phyloP scores from a whole-genome alignment of 1,140 invertebrate species.

The Platyscapa corneri region DNA sequence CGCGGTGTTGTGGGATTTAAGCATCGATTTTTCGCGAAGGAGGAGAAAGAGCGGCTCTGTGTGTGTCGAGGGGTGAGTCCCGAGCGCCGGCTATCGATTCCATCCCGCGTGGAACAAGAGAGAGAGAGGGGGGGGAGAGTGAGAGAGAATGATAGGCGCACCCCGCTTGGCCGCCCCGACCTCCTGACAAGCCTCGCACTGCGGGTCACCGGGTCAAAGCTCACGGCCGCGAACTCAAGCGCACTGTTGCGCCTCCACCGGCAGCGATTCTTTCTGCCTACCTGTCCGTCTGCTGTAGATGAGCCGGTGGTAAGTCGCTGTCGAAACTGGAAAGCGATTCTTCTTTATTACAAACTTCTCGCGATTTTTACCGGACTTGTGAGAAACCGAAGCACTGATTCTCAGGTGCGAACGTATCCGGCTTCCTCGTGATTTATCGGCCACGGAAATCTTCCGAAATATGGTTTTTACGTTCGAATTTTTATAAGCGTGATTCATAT shows the following conservation, averaged over 20 bases:
- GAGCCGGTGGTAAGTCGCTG: neutral
- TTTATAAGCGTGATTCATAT: neutral
- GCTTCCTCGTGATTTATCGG: neutral
- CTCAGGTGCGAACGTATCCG: neutral
- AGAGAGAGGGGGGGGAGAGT: neutral
- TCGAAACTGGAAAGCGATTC: neutral
- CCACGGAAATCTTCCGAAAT: neutral
- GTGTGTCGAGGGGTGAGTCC: neutral
- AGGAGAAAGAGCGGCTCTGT: constrained; percentile 35
- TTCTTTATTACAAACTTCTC: neutral
- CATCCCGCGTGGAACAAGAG: constrained; percentile 61
- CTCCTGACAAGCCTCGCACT: constrained; percentile 62
- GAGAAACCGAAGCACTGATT: neutral
- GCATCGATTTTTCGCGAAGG: constrained; percentile 37
- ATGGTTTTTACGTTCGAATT: neutral
- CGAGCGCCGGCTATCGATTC: constrained; percentile 66
- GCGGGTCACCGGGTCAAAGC: constrained; percentile 72
- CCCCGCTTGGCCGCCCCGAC: constrained; percentile 44
- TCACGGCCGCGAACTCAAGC: constrained; percentile 67
- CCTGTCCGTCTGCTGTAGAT: constrained; percentile 13
- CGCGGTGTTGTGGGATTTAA: constrained; percentile 5
- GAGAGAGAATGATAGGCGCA: constrained; percentile 15
- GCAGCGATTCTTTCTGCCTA: constrained; percentile 33
- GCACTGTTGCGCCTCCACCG: constrained; percentile 67
- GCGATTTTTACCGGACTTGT: neutral